A percentile compares a stretch with the other conserved stretches of the same genome.
These are phyloP conservation scores for Aurelia aurita complex sp. Pacific DNA, from an alignment of 30 jellyfish, hydroid and myxozoan genomes.

Conservation along the genomic window DNA sequence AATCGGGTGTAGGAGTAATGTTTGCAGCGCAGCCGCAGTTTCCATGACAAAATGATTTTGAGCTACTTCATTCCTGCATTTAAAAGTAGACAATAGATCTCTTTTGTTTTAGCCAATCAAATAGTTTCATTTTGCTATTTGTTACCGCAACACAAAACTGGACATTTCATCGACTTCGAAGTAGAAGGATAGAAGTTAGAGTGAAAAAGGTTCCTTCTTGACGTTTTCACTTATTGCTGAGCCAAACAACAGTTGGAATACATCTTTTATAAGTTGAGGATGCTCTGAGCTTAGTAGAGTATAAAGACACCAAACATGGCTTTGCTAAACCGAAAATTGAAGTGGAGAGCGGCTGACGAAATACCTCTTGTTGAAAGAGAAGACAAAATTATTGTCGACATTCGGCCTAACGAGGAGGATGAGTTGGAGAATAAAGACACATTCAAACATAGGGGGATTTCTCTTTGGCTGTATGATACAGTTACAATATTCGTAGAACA, in stretches of 20 bases:
- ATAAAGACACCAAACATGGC: slow-evolving; percentile 52
- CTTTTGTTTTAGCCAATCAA: slow-evolving; percentile 11
- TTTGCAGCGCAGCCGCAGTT: background rate
- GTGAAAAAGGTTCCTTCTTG: no score
- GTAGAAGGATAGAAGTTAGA: no score
- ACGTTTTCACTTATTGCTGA: no score
- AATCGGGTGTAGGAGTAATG: background rate
- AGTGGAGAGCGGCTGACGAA: slow-evolving; percentile 75
- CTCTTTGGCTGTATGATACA: slow-evolving; percentile 93
- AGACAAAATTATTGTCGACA: slow-evolving; percentile 61
- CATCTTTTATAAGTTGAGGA: no score
- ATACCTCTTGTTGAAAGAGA: slow-evolving; percentile 72
- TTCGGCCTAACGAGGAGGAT: slow-evolving; percentile 72
- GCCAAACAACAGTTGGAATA: no score
- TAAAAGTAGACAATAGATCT: background rate
- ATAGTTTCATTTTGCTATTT: no score
- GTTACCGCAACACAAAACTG: no score
- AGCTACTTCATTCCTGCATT: slow-evolving; percentile 28
- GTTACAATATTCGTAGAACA: slow-evolving; percentile 76
- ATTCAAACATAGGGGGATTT: slow-evolving; percentile 70
- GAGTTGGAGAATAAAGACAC: slow-evolving; percentile 58
- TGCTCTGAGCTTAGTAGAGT: no score
- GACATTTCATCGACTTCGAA: no score
- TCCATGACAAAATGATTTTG: slow-evolving; percentile 10
- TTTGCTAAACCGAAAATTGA: slow-evolving; percentile 62